Percentiles rank a stretch among this genome's conserved stretches.
Conservation (phyloP, 2,113 vertebrate genomes). For the Clarias magur region DNA sequence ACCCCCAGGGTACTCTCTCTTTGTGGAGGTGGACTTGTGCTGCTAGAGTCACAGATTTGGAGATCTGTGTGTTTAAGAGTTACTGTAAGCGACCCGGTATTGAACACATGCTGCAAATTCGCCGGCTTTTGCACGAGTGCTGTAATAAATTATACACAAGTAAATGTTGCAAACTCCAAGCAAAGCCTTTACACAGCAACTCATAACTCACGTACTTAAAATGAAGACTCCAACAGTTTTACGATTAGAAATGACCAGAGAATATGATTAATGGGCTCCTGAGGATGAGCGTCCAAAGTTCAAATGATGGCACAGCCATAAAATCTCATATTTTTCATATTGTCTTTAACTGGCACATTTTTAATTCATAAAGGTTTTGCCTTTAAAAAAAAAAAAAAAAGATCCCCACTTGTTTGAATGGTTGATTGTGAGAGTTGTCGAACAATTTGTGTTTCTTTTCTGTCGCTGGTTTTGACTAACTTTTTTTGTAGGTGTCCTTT, state of each 20-base stretch:
- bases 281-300: neutral
- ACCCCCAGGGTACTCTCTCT: neutral
- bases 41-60: neutral
- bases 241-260: neutral
- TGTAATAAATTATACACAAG: slow-evolving; percentile 9
- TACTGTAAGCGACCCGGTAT: neutral
- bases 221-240: neutral
- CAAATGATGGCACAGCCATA: neutral
- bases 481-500: neutral
- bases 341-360: neutral
- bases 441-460: neutral
- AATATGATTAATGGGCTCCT: neutral
- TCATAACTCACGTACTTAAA: neutral
- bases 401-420: too few species aligned
- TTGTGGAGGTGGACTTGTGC: neutral
- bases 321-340: neutral
- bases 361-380: too few species aligned
- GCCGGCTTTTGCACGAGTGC: neutral
- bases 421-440: neutral
- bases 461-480: neutral
- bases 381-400: neutral
- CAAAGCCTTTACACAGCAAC: neutral
- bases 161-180: neutral
- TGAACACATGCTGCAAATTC: neutral
- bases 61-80: neutral